These are phyloP conservation scores for Biston stratarius DNA, from an alignment of 2,888 invertebrate species.

Conservation along the genomic window DNA sequence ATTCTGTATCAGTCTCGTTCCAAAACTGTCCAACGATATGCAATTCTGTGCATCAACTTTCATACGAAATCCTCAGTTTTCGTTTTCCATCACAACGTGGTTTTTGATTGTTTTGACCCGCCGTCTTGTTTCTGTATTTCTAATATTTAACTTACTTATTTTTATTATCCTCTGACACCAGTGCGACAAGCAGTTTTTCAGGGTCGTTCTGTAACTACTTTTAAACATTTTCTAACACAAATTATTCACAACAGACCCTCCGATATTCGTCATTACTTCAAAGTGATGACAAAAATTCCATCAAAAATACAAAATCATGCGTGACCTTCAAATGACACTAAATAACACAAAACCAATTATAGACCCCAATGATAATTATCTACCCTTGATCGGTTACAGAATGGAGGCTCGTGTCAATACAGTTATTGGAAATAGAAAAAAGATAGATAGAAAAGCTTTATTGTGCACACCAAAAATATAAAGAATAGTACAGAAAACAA, in stretches of 20 bases:
- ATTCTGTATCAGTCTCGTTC: too few relatives aligned
- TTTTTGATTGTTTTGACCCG: too few relatives aligned
- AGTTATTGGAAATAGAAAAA: constrained; percentile 30
- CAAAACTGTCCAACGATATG: too few relatives aligned
- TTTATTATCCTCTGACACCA: too few relatives aligned
- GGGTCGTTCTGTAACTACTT: background rate
- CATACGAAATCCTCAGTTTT: too few relatives aligned
- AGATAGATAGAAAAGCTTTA: constrained; percentile 2
- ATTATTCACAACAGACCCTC: background rate
- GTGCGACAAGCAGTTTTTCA: too few relatives aligned
- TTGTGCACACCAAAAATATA: background rate
- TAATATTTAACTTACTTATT: too few relatives aligned
- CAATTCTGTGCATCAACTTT: too few relatives aligned
- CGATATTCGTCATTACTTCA: background rate
- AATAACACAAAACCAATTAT: constrained; percentile 35
- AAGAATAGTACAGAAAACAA: too few relatives aligned
- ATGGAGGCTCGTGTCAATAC: constrained; percentile 37
- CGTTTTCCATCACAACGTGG: too few relatives aligned
- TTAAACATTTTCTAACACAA: background rate
- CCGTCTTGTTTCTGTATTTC: too few relatives aligned
- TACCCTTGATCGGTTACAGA: constrained; percentile 51
- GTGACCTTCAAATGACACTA: constrained; percentile 29
- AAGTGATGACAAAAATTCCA: background rate
- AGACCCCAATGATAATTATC: constrained; percentile 42
- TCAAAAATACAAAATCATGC: constrained; percentile 19